phyloP scores from a whole-genome alignment of 1,140 invertebrate genomes.

The Zaprionus taronus region DNA sequence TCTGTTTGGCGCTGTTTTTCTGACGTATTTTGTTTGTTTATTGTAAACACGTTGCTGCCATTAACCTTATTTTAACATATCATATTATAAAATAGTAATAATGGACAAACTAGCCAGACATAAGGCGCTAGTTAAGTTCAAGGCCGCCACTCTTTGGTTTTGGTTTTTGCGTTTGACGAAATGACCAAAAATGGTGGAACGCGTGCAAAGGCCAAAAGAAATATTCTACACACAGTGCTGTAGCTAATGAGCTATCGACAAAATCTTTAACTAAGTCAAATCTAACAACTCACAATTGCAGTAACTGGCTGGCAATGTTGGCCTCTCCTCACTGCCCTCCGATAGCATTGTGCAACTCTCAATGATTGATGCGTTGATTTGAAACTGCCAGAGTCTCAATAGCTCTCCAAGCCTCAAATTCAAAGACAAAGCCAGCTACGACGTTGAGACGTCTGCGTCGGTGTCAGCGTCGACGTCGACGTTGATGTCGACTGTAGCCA shows the following conservation, averaged over 20 bases:
- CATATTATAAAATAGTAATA: slow-evolving; percentile 40
- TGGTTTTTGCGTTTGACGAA: slow-evolving; percentile 35
- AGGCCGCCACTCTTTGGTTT: slow-evolving; percentile 41
- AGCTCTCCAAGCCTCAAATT: slow-evolving; percentile 62
- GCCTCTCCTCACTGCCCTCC: slow-evolving; percentile 3
- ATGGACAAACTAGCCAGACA: slow-evolving; percentile 31
- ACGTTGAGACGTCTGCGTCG: slow-evolving; percentile 22
- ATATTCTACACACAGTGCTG: slow-evolving; percentile 29
- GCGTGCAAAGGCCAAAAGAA: slow-evolving; percentile 14
- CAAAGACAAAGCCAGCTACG: slow-evolving; percentile 52
- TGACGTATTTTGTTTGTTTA: slow-evolving; percentile 49
- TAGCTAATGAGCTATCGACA: slow-evolving; percentile 32
- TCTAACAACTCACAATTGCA: slow-evolving; percentile 36
- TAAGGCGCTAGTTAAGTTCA: slow-evolving; percentile 51
- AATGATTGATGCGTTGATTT: slow-evolving; percentile 76
- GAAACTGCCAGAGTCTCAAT: slow-evolving; percentile 62
- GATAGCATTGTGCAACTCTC: slow-evolving; percentile 59
- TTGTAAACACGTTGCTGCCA: slow-evolving; percentile 66
- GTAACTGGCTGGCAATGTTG: slow-evolving; percentile 38
- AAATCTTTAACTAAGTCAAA: background rate
- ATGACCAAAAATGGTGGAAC: slow-evolving; percentile 39
- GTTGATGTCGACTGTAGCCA: slow-evolving; percentile 21
- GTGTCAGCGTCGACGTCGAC: slow-evolving; percentile 12
- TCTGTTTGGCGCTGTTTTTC: slow-evolving; percentile 12
- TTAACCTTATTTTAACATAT: slow-evolving; percentile 66